Evolutionary conservation across 1,140 invertebrate species (phyloP).

Genomic region (Stenopsyche tienmushanensis): DNA sequence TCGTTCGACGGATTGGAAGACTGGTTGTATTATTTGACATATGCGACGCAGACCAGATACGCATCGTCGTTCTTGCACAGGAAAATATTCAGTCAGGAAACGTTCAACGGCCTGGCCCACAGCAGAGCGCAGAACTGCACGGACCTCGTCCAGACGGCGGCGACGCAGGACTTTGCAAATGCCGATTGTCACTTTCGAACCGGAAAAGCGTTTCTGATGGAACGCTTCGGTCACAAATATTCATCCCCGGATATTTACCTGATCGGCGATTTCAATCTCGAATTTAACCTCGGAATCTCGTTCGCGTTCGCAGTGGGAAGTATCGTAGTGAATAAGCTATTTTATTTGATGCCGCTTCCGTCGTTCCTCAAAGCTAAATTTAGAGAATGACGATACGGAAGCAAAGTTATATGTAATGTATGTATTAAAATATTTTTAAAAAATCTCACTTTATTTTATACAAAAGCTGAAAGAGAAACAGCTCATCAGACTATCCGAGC

Average conservation of each 20-base stretch:
- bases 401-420: background rate
- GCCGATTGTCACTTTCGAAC: slow-evolving; percentile 68
- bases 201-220: slow-evolving; percentile 70
- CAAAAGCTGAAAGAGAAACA: too few relatives aligned
- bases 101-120: slow-evolving; percentile 55
- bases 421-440: background rate
- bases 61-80: slow-evolving; percentile 70
- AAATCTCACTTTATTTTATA: too few relatives aligned
- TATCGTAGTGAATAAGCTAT: slow-evolving; percentile 78
- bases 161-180: slow-evolving; percentile 54
- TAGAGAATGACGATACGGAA: slow-evolving; percentile 78
- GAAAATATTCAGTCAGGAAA: slow-evolving; percentile 62
- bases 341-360: slow-evolving; percentile 83
- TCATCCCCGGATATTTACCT: slow-evolving; percentile 59
- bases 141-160: slow-evolving; percentile 54
- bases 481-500: too few relatives aligned
- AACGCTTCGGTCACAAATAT: slow-evolving; percentile 67
- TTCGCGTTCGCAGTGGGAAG: slow-evolving; percentile 80
- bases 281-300: slow-evolving; percentile 79
- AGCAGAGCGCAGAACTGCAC: slow-evolving; percentile 57
- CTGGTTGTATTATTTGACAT: slow-evolving; percentile 78
- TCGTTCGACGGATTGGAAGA: slow-evolving; percentile 73
- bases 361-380: slow-evolving; percentile 88
- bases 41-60: slow-evolving; percentile 74
- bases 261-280: slow-evolving; percentile 65